Conservation (phyloP, 2,888 invertebrate species). For the Tillus elongatus region DNA sequence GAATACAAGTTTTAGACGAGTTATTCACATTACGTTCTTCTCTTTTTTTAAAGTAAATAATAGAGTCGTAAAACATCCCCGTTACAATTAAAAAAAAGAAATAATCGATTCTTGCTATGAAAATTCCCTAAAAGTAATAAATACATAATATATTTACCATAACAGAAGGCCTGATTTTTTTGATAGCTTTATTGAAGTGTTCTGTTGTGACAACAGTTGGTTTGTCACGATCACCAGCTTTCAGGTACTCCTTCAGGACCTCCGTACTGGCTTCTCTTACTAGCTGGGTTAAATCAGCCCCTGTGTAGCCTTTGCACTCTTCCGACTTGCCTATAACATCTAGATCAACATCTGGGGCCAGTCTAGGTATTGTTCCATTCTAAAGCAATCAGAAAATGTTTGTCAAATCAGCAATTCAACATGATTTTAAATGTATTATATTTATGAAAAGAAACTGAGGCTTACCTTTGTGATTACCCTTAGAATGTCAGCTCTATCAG, state of each 20-base stretch:
- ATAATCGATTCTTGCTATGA: too few relatives aligned
- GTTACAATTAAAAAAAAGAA: too few relatives aligned
- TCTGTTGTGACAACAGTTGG: constrained; percentile 50
- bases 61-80: too few relatives aligned
- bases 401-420: background rate
- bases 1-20: too few relatives aligned
- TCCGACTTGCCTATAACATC: constrained; percentile 57
- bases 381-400: constrained; percentile 33
- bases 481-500: constrained; percentile 81
- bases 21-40: too few relatives aligned
- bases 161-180: constrained; percentile 80
- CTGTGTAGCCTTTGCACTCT: constrained; percentile 71
- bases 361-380: constrained; percentile 69
- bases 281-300: constrained; percentile 87
- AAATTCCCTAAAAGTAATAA: too few relatives aligned
- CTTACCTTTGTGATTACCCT: constrained; percentile 76
- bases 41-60: too few relatives aligned
- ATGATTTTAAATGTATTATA: background rate
- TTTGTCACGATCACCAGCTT: constrained; percentile 41
- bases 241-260: constrained; percentile 57
- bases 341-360: constrained; percentile 70
- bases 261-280: constrained; percentile 78
- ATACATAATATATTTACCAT: constrained; percentile 51
- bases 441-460: too few relatives aligned
- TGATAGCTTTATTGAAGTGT: constrained; percentile 70